Evolutionary conservation across 1,140 invertebrate genomes (phyloP).

Genomic region (Cardiocondyla obscurior): DNA sequence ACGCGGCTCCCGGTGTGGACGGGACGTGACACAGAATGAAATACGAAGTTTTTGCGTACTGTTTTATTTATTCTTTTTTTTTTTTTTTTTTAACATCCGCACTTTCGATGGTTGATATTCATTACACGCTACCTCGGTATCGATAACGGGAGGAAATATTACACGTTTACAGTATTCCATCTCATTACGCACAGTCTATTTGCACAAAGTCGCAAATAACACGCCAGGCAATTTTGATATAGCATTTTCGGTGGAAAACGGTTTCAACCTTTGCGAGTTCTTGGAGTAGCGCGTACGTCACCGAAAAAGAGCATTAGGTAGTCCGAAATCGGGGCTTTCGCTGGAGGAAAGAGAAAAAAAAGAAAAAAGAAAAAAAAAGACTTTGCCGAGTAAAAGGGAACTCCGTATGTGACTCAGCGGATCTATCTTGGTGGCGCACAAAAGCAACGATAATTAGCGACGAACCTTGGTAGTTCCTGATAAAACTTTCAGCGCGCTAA

Average conservation of each 20-base stretch:
- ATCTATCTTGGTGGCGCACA: not conserved
- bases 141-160: constrained; percentile 12
- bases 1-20: constrained; percentile 39
- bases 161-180: not conserved
- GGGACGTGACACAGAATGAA: constrained; percentile 51
- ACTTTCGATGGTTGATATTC: constrained; percentile 45
- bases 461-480: not conserved
- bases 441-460: constrained; percentile 19
- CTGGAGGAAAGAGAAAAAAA: too few species aligned
- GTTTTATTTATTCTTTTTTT: constrained; percentile 25
- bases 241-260: not conserved
- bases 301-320: not conserved
- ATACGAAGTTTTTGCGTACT: constrained; percentile 47
- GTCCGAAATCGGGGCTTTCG: not conserved
- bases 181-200: not conserved
- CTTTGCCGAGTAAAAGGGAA: not conserved
- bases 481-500: constrained; percentile 3
- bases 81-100: constrained; percentile 24
- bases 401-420: not conserved
- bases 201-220: not conserved
- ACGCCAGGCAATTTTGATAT: not conserved
- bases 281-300: not conserved
- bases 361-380: too few species aligned
- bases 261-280: not conserved
- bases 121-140: not conserved